Conservation (phyloP, 2,113 vertebrate species). For the Oxygymnocypris stewartii region DNA sequence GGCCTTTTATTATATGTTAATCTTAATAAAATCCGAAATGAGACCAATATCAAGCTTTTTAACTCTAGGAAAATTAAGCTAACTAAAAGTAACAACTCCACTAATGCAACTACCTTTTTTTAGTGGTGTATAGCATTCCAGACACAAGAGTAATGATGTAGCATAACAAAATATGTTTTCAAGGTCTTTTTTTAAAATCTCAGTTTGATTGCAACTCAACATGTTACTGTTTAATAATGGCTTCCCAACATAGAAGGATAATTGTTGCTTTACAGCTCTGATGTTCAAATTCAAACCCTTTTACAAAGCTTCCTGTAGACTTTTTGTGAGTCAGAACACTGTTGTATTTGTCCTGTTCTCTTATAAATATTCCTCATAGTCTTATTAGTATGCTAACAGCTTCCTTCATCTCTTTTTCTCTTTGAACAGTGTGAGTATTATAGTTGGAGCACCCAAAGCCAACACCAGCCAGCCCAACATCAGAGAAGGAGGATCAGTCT, state of each 20-base stretch:
- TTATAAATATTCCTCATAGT: constrained; percentile 12
- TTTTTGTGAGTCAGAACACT: background rate
- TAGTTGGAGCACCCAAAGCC: constrained; percentile 89
- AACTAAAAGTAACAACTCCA: background rate
- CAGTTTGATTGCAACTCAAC: background rate
- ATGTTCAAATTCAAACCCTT: background rate
- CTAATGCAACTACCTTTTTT: background rate
- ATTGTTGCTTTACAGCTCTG: background rate
- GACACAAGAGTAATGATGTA: background rate
- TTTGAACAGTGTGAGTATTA: constrained; percentile 78
- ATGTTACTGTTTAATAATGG: background rate
- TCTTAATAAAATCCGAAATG: constrained; percentile 16
- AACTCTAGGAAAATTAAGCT: background rate
- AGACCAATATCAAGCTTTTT: background rate
- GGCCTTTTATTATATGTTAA: background rate
- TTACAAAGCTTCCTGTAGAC: background rate
- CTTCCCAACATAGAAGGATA: background rate
- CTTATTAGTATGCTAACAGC: constrained; percentile 38
- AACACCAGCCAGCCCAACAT: constrained; percentile 80
- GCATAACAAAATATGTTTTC: background rate
- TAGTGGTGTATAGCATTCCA: background rate
- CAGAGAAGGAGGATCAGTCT: constrained; percentile 84
- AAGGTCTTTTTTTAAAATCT: background rate
- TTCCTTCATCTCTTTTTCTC: constrained; percentile 41
- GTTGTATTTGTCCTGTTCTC: background rate